phyloP scores from a whole-genome alignment of 2,888 invertebrate species.

The Eupithecia abbreviata region DNA sequence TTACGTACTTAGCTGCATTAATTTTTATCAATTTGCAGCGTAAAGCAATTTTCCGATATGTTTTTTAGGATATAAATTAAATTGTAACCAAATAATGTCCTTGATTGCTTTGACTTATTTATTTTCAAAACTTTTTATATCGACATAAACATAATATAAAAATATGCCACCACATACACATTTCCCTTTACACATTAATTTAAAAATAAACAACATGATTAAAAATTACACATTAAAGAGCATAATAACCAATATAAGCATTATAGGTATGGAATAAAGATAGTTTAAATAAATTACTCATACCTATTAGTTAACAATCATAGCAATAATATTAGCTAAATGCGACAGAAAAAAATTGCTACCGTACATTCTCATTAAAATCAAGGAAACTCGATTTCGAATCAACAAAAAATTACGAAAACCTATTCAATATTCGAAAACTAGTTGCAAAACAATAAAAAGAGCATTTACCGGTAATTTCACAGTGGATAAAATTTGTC shows the following conservation, averaged over 20 bases:
- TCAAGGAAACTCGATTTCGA: conserved; percentile 48
- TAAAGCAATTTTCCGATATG: not conserved
- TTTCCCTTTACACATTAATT: too few species aligned
- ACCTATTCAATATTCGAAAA: conserved; percentile 60
- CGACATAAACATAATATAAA: too few species aligned
- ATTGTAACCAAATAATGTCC: not conserved
- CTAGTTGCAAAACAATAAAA: conserved; percentile 69
- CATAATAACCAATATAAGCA: too few species aligned
- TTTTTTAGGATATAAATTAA: not conserved
- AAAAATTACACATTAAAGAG: too few species aligned
- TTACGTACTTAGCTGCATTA: not conserved
- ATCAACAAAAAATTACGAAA: conserved; percentile 68
- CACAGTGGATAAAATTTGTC: conserved; percentile 66
- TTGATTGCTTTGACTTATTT: not conserved
- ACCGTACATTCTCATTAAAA: conserved; percentile 39
- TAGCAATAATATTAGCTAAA: not conserved
- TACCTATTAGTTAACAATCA: not conserved
- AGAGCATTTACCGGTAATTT: conserved; percentile 75
- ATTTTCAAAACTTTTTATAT: not conserved
- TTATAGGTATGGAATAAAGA: too few species aligned
- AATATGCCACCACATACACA: too few species aligned
- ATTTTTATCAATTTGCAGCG: not conserved
- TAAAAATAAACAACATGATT: too few species aligned
- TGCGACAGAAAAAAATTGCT: conserved; percentile 16
- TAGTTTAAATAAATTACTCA: not conserved